Evolutionary conservation across 2,797 vertebrate genomes (phyloP).

Genomic region (Sebastes trivittatus): DNA sequence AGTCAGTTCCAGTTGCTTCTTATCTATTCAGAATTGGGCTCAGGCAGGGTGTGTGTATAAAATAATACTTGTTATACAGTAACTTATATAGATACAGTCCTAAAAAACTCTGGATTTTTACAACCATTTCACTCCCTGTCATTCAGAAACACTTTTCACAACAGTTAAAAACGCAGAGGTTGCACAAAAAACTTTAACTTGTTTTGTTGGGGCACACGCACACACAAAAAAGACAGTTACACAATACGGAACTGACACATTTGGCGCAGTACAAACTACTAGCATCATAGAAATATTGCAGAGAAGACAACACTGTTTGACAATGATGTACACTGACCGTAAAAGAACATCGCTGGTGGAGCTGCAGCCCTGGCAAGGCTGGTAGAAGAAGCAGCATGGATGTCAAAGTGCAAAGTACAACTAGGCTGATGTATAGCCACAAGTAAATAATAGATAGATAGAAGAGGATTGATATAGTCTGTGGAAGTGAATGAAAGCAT

Average conservation of each 20-base stretch:
- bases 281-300: not conserved
- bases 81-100: not conserved
- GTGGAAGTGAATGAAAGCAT: not conserved
- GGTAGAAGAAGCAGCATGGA: not conserved
- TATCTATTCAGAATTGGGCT: not conserved
- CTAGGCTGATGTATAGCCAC: conserved; percentile 13
- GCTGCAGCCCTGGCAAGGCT: not conserved
- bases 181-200: conserved; percentile 1
- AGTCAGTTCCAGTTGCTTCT: not conserved
- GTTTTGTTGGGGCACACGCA: not conserved
- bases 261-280: not conserved
- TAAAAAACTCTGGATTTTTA: not conserved
- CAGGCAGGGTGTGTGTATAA: not conserved
- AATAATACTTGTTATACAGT: not conserved
- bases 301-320: not conserved
- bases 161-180: conserved; percentile 9
- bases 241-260: not conserved
- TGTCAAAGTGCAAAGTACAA: conserved; percentile 22
- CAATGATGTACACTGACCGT: not conserved
- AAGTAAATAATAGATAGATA: conserved; percentile 40
- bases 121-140: not conserved
- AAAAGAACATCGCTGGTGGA: not conserved
- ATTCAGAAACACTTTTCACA: not conserved
- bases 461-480: conserved; percentile 22
- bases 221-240: not conserved